These are phyloP conservation scores for Spongilla lacustris DNA, from an alignment of 37 sponge, comb jelly and placozoan genomes.

Conservation along the genomic window DNA sequence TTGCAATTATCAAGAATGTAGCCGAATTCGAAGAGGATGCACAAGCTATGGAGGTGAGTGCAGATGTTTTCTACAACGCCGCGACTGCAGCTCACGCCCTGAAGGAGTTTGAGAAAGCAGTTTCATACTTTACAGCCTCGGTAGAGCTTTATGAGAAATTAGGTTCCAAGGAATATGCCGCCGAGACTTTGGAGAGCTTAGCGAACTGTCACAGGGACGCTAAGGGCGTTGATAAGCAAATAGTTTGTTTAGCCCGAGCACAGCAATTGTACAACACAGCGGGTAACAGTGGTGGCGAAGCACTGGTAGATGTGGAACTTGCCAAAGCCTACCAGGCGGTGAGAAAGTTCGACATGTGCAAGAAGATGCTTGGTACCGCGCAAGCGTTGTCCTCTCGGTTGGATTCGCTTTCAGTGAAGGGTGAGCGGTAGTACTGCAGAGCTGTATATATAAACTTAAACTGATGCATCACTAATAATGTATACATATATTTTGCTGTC, in stretches of 20 bases:
- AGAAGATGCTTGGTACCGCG: constrained; percentile 56
- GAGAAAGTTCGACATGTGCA: constrained; percentile 40
- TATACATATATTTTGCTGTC: no score
- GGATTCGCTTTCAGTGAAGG: constrained; percentile 25
- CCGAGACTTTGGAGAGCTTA: constrained; percentile 28
- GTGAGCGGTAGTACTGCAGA: constrained; percentile 27
- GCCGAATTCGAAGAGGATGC: not conserved
- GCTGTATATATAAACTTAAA: not conserved
- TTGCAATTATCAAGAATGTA: constrained; percentile 18
- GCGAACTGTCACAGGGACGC: constrained; percentile 39
- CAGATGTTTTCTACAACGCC: constrained; percentile 57
- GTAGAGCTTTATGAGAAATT: constrained; percentile 53
- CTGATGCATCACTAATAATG: not conserved
- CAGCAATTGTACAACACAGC: constrained; percentile 50
- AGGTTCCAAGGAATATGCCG: constrained; percentile 21
- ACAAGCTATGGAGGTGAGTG: constrained; percentile 12
- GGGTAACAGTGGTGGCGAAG: constrained; percentile 45
- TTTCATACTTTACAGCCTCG: constrained; percentile 9
- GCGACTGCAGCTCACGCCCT: constrained; percentile 47
- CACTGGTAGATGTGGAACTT: constrained; percentile 45
- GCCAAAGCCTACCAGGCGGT: constrained; percentile 42
- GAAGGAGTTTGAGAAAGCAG: constrained; percentile 41
- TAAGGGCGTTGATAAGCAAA: constrained; percentile 37
- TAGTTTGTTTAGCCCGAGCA: constrained; percentile 34
- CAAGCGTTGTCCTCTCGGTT: constrained; percentile 43